Evolutionary conservation across 2,113 vertebrate species (phyloP).

Genomic region (Atlantisia rogersi): DNA sequence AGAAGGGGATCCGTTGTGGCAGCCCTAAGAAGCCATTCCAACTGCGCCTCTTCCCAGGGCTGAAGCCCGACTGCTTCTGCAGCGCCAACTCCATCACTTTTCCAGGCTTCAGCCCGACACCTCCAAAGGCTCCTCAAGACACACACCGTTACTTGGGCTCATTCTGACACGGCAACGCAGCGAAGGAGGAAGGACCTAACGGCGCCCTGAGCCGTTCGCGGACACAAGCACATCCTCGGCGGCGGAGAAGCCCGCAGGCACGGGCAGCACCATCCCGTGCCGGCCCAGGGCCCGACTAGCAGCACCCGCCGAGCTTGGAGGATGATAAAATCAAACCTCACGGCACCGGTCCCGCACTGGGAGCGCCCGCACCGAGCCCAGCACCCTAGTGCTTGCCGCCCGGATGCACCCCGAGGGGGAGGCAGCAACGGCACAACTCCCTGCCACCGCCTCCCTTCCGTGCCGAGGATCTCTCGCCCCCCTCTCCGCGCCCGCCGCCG

Average conservation of each 20-base stretch:
- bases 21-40: background rate
- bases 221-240: background rate
- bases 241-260: background rate
- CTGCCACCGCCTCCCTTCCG: background rate
- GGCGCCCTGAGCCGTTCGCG: background rate
- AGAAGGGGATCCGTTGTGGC: no score
- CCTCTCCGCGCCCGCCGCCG: background rate
- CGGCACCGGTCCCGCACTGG: background rate
- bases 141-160: background rate
- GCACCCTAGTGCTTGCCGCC: background rate
- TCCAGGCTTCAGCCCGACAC: background rate
- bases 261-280: background rate
- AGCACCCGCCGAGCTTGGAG: background rate
- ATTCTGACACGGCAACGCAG: rapidly evolving
- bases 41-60: background rate
- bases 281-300: background rate
- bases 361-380: background rate
- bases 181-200: rapidly evolving
- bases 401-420: background rate
- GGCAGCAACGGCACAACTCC: background rate
- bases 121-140: background rate
- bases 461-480: no score
- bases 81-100: no score
- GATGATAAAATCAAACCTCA: no score
- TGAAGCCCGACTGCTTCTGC: background rate